These are phyloP conservation scores for Andrena chrysosceles DNA, from an alignment of 2,888 invertebrate genomes.

Conservation along the genomic window DNA sequence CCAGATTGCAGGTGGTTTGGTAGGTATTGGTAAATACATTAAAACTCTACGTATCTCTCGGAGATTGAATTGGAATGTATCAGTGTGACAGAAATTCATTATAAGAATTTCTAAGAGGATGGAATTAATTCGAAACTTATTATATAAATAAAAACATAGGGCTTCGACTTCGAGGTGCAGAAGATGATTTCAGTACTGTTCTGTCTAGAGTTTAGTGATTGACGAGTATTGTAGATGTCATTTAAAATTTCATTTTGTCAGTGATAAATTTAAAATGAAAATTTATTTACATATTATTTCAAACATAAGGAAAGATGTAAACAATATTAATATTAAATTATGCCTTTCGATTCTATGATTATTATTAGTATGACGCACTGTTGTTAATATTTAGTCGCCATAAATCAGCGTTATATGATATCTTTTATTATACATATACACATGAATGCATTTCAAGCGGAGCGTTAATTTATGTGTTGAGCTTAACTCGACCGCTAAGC, in stretches of 20 bases:
- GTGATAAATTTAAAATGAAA: too few species aligned
- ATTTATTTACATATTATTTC: too few species aligned
- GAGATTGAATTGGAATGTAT: slow-evolving; percentile 2
- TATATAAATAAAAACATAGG: too few species aligned
- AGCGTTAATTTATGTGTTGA: slow-evolving; percentile 42
- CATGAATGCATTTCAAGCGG: slow-evolving; percentile 45
- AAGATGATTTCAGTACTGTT: too few species aligned
- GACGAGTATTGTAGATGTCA: too few species aligned
- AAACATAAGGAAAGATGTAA: too few species aligned
- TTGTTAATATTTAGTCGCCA: slow-evolving; percentile 44
- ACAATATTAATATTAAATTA: too few species aligned
- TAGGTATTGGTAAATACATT: not conserved
- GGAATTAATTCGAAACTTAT: not conserved
- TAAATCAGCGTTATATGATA: slow-evolving; percentile 38
- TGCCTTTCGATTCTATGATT: too few species aligned
- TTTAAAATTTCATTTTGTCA: too few species aligned
- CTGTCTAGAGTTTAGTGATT: too few species aligned
- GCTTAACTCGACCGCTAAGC: slow-evolving; percentile 18
- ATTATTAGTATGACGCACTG: not conserved
- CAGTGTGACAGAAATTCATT: not conserved
- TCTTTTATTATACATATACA: slow-evolving; percentile 41
- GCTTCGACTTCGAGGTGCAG: too few species aligned
- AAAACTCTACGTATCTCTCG: not conserved
- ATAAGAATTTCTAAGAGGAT: not conserved
- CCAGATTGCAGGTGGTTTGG: slow-evolving; percentile 4